phyloP scores from a whole-genome alignment of 2,113 vertebrate genomes.

The Lonchura striata region DNA sequence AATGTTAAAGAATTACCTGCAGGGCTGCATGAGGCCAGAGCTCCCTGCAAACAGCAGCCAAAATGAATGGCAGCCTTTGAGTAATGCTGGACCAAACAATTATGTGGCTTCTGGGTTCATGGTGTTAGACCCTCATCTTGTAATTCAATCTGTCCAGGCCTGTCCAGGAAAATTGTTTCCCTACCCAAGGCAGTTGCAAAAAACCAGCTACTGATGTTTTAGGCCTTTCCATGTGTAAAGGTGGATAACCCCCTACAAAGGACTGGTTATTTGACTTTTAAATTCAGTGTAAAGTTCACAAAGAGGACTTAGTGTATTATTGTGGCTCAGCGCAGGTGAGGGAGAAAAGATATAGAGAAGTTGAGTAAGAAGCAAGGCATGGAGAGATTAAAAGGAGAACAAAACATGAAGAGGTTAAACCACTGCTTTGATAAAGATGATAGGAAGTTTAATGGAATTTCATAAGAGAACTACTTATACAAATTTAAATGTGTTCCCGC shows the following conservation, averaged over 20 bases:
- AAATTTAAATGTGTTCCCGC: neutral
- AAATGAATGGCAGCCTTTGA: neutral
- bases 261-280: neutral
- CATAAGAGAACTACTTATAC: neutral
- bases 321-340: neutral
- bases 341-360: neutral
- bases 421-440: neutral
- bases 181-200: neutral
- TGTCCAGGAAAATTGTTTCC: neutral
- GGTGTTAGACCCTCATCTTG: neutral
- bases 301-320: rapidly evolving
- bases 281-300: neutral
- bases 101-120: neutral
- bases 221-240: rapidly evolving
- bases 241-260: neutral
- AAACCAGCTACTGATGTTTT: neutral
- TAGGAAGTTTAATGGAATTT: neutral
- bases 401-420: neutral
- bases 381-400: neutral
- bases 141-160: neutral
- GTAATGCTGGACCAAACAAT: neutral
- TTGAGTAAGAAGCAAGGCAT: neutral
- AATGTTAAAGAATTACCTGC: neutral
- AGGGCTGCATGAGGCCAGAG: neutral
- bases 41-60: neutral